These are phyloP conservation scores for Thamnaconus septentrionalis DNA, from an alignment of 2,113 vertebrate species.

Conservation along the genomic window DNA sequence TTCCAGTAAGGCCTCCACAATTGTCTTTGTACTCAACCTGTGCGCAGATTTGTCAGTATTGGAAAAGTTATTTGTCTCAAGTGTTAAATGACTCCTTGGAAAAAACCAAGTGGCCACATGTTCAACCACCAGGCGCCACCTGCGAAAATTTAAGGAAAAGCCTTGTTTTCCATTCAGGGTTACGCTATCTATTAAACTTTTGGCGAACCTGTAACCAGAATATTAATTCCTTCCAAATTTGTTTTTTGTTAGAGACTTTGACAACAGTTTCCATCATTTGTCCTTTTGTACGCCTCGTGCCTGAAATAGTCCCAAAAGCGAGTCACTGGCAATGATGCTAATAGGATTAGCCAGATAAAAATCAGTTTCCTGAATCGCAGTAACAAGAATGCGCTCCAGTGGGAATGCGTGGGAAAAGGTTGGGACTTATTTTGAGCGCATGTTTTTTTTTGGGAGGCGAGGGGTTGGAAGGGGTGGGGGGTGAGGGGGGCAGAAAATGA, in stretches of 20 bases:
- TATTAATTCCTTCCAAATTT: too few relatives aligned
- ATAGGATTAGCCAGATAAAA: slow-evolving; percentile 49
- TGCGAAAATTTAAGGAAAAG: too few relatives aligned
- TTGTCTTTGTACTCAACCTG: too few relatives aligned
- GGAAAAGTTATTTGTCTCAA: too few relatives aligned
- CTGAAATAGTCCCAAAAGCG: slow-evolving; percentile 35
- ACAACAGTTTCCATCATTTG: slow-evolving; percentile 46
- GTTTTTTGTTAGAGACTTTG: slow-evolving; percentile 1
- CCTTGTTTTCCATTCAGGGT: too few relatives aligned
- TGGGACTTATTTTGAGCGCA: slow-evolving; percentile 32
- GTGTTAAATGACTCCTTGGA: too few relatives aligned
- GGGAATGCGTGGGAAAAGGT: slow-evolving; percentile 8
- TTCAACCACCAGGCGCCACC: too few relatives aligned
- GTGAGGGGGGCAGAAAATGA: slow-evolving; percentile 2
- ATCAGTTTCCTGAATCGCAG: slow-evolving; percentile 55
- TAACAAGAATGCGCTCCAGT: slow-evolving; percentile 35
- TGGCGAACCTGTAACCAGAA: too few relatives aligned
- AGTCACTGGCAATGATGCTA: slow-evolving; percentile 33
- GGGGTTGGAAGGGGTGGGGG: neutral
- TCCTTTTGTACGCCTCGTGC: slow-evolving; percentile 33
- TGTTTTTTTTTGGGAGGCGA: slow-evolving; percentile 7
- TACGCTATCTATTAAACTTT: too few relatives aligned
- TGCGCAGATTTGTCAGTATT: too few relatives aligned
- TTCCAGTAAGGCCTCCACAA: too few relatives aligned
- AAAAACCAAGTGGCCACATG: too few relatives aligned